phyloP scores from a whole-genome alignment of 2,113 vertebrate species.

The Oplegnathus fasciatus region DNA sequence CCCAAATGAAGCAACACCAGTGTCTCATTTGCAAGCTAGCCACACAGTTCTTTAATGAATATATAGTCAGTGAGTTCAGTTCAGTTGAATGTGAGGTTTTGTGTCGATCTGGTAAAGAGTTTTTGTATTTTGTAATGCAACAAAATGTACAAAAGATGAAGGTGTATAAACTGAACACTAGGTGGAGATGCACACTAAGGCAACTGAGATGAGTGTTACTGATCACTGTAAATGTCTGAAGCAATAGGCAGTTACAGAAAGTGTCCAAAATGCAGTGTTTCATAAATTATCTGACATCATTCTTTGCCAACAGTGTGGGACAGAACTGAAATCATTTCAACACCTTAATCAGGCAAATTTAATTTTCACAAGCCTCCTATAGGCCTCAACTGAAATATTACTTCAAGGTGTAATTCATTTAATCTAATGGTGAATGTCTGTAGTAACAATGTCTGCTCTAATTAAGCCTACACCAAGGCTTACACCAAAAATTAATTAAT shows the following conservation, averaged over 20 bases:
- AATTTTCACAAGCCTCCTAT: neutral
- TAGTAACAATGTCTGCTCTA: neutral
- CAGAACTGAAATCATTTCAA: neutral
- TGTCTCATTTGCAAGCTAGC: neutral
- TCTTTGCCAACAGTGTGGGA: neutral
- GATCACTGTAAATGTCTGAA: neutral
- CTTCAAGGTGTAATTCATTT: neutral
- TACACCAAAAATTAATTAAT: neutral
- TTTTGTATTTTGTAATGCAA: neutral
- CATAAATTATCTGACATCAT: neutral
- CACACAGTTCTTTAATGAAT: neutral
- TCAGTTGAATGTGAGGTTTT: neutral
- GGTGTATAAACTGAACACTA: constrained; percentile 86
- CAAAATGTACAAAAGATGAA: neutral
- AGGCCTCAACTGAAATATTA: neutral
- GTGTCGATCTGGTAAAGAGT: too few relatives aligned
- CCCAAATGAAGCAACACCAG: neutral
- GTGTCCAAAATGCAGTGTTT: neutral
- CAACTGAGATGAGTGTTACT: neutral
- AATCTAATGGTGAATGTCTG: neutral
- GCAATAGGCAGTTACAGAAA: neutral
- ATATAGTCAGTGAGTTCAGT: neutral
- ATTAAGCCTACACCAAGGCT: neutral
- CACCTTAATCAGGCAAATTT: neutral
- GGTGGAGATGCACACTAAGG: constrained; percentile 86